A percentile compares a stretch with the other conserved stretches of the same genome.
These are phyloP conservation scores for Catocala nupta DNA, from an alignment of 2,888 invertebrate genomes.

Conservation along the genomic window DNA sequence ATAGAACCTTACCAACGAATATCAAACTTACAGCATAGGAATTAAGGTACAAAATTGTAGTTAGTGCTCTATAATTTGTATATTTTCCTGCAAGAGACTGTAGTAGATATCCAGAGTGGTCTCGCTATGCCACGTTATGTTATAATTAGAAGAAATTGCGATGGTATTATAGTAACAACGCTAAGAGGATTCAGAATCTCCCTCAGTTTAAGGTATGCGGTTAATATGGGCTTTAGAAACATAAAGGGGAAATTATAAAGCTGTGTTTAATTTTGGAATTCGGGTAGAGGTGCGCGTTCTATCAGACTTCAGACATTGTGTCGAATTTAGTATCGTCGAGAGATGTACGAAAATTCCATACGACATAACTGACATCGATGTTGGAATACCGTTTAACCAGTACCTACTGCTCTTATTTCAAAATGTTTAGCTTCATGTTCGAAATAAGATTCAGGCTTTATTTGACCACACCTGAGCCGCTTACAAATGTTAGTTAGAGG, in stretches of 20 bases:
- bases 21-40: slow-evolving; percentile 26
- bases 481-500: no score
- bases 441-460: no score
- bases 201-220: slow-evolving; percentile 35
- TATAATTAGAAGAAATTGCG: slow-evolving; percentile 54
- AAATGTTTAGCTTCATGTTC: no score
- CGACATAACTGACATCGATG: slow-evolving; percentile 14
- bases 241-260: slow-evolving; percentile 27
- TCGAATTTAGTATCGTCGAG: slow-evolving; percentile 4
- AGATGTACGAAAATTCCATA: slow-evolving; percentile 4
- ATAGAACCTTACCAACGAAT: slow-evolving; percentile 30
- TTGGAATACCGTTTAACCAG: slow-evolving; percentile 16
- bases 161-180: slow-evolving; percentile 36
- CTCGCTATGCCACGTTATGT: slow-evolving; percentile 42
- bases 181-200: slow-evolving; percentile 53
- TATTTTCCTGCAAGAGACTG: slow-evolving; percentile 36
- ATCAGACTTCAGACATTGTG: slow-evolving; percentile 7
- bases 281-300: slow-evolving; percentile 7
- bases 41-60: slow-evolving; percentile 33
- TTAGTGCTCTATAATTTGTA: slow-evolving; percentile 28
- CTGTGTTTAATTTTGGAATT: slow-evolving; percentile 27
- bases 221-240: slow-evolving; percentile 33
- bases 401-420: not conserved
- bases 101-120: slow-evolving; percentile 47
- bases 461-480: no score